Conservation (phyloP, 2,888 invertebrate genomes). For the Stenotaenia linearis region DNA sequence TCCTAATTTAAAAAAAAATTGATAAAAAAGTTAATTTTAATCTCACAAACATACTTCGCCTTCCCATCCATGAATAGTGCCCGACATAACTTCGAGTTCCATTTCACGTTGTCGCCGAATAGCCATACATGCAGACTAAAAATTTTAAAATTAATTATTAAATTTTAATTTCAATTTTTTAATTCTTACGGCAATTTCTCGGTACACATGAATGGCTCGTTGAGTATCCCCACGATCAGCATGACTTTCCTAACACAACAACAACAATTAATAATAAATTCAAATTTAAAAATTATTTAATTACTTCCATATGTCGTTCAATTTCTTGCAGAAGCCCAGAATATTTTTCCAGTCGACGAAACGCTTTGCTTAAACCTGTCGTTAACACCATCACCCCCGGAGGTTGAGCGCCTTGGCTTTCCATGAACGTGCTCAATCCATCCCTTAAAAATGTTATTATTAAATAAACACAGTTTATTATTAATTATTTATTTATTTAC, state of each 20-base stretch:
- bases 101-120: constrained; percentile 89
- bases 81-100: constrained; percentile 89
- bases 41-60: constrained; percentile 55
- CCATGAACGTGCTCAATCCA: constrained; percentile 78
- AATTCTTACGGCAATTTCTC: constrained; percentile 78
- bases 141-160: neutral
- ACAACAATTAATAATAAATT: constrained; percentile 27
- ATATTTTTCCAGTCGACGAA: constrained; percentile 90
- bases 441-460: too few relatives aligned
- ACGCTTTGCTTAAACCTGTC: constrained; percentile 88
- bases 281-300: neutral
- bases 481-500: too few relatives aligned
- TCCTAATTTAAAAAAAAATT: constrained; percentile 48
- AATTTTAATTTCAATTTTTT: neutral
- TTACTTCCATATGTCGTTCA: constrained; percentile 80
- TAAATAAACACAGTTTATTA: too few relatives aligned
- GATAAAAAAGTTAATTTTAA: neutral
- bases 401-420: constrained; percentile 73
- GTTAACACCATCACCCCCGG: constrained; percentile 86
- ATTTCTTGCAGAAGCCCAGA: constrained; percentile 79
- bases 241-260: constrained; percentile 64
- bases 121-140: constrained; percentile 75
- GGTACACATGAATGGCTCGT: constrained; percentile 86
- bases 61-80: constrained; percentile 92
- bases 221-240: constrained; percentile 95